These are phyloP conservation scores for Merluccius polli DNA, from an alignment of 2,797 vertebrate genomes.

Conservation along the genomic window DNA sequence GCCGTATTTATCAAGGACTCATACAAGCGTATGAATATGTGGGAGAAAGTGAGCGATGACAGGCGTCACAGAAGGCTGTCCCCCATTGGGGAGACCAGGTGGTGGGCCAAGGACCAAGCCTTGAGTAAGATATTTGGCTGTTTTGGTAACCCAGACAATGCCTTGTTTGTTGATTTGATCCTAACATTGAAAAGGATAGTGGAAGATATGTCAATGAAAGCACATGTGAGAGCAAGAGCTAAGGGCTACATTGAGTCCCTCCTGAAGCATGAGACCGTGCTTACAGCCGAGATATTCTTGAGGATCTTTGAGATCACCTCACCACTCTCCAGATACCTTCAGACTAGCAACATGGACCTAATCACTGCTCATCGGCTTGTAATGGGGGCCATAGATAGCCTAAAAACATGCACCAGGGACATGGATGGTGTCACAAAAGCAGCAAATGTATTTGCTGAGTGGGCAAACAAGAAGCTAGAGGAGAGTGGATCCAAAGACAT, in stretches of 20 bases:
- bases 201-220: not conserved
- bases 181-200: conserved; percentile 21
- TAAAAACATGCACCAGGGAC: conserved; percentile 19
- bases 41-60: conserved; percentile 23
- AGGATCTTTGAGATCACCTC: conserved; percentile 25
- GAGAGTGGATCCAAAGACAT: not conserved
- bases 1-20: conserved; percentile 12
- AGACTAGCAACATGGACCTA: conserved; percentile 28
- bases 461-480: conserved; percentile 2
- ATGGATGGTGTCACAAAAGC: conserved; percentile 30
- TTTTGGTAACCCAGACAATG: conserved; percentile 20
- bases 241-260: conserved; percentile 14
- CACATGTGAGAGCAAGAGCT: conserved; percentile 17
- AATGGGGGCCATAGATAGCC: conserved; percentile 20
- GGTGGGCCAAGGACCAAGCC: conserved; percentile 34
- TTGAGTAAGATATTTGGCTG: conserved; percentile 26
- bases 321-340: conserved; percentile 29
- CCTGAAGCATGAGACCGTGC: conserved; percentile 14
- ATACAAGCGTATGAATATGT: conserved; percentile 21
- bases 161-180: conserved; percentile 16
- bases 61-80: conserved; percentile 18
- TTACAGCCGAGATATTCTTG: conserved; percentile 30
- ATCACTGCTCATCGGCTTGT: conserved; percentile 20
- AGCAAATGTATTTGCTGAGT: conserved; percentile 17
- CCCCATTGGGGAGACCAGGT: conserved; percentile 21